phyloP scores from a whole-genome alignment of 2,888 invertebrate species.

The Atethmia centrago region DNA sequence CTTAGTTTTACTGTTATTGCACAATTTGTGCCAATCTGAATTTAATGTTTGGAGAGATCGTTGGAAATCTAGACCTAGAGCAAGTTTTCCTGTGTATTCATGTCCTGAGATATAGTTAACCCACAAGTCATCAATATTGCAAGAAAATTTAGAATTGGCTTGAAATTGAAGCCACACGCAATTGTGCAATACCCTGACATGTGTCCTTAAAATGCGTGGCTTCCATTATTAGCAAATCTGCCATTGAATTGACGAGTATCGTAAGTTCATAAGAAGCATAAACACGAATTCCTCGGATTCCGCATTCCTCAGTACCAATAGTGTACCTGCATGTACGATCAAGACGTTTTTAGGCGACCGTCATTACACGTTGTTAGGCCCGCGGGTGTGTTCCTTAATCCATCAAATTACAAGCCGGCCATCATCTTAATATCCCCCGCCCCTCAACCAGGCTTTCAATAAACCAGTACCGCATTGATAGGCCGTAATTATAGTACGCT shows the following conservation, averaged over 20 bases:
- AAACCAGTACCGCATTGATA: constrained; percentile 89
- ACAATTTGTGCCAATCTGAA: constrained; percentile 49
- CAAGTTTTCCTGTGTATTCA: constrained; percentile 1
- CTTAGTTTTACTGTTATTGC: constrained; percentile 59
- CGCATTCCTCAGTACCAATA: constrained; percentile 51
- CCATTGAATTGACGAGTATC: constrained; percentile 14
- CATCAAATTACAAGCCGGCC: constrained; percentile 89
- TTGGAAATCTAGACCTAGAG: constrained; percentile 21
- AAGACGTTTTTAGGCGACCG: constrained; percentile 81
- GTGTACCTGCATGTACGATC: constrained; percentile 64
- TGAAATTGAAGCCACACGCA: not conserved
- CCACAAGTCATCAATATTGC: not conserved
- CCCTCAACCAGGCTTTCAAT: constrained; percentile 87
- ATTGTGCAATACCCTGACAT: not conserved
- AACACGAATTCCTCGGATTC: constrained; percentile 52
- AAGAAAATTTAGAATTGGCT: not conserved
- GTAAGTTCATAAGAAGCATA: constrained; percentile 32
- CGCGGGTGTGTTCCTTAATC: constrained; percentile 88
- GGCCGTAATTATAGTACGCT: constrained; percentile 87
- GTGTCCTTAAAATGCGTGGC: constrained; percentile 20
- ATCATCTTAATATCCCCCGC: constrained; percentile 89
- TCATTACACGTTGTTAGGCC: constrained; percentile 85
- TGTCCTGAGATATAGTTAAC: constrained; percentile 1
- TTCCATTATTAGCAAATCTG: constrained; percentile 20
- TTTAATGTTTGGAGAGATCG: constrained; percentile 45